A percentile compares a stretch with the other conserved stretches of the same genome.
Conservation (phyloP, 2,113 vertebrate genomes). For the Chlorodrepanis virens region DNA sequence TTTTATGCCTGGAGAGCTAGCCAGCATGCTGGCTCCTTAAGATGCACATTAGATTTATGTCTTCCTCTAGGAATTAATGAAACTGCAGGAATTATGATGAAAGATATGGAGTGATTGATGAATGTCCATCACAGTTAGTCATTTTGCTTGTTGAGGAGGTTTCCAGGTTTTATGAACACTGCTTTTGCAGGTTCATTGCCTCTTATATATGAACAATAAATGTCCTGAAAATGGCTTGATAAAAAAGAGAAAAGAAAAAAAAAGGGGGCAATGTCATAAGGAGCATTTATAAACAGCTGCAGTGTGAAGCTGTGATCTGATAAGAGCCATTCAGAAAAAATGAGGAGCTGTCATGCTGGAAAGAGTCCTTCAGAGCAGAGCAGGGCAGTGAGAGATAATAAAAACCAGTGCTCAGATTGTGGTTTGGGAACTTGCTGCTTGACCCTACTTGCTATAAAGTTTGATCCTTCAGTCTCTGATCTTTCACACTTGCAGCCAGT, state of each 20-base stretch:
- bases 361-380: background rate
- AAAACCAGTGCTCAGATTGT: background rate
- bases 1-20: background rate
- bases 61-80: conserved; percentile 37
- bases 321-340: background rate
- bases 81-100: conserved; percentile 7
- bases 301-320: conserved; percentile 9
- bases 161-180: background rate
- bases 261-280: background rate
- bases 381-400: background rate
- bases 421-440: conserved; percentile 8
- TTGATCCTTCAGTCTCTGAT: conserved; percentile 8
- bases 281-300: conserved; percentile 38
- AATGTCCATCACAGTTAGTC: background rate
- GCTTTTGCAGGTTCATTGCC: conserved; percentile 24
- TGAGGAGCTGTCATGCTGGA: background rate
- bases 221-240: background rate
- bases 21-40: background rate
- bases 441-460: background rate
- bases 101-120: background rate
- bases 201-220: conserved; percentile 27
- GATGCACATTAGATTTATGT: background rate
- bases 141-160: background rate
- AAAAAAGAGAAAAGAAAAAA: background rate
- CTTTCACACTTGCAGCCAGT: background rate